Evolutionary conservation across 2,888 invertebrate species (phyloP), one percentile per base, ranked within the genome.

Genomic region (Crematogaster levior): DNA sequence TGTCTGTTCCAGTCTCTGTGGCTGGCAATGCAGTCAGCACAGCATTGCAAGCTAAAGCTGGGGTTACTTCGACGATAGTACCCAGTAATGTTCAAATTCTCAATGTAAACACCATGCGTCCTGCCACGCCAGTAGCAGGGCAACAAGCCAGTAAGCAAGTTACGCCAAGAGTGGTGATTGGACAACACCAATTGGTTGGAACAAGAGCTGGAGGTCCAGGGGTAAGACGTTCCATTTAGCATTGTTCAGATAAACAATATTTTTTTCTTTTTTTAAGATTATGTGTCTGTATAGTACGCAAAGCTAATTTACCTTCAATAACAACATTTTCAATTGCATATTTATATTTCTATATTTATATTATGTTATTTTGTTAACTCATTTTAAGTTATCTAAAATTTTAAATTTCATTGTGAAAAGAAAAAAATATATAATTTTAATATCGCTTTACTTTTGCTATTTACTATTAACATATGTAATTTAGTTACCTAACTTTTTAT

Each of bases 11-110:
- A 60, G 93, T 94, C 81, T 93, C 94, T 74, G 92, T 92, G 53
- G 86, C 91, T 87, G 90, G 91, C 81, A 93, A 91, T 84, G 91
- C 91, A 15, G 93, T 92, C 61, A 93, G 91, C 81, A 91, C 93
- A 34, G 92, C 90, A 15, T 87, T 93, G 56, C 93, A 94, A 86
- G 92, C 91, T 27, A 94, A 93, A 83, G 60, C 90, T 43, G 93
- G 93, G n/a, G 93, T 92, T 40, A 90, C 97, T 90, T 96, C 96
- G 89, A 95, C 95, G 6, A 95, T 96, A 82, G 95, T 97, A 88
- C 97, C 97, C 80, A 95, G 96, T 92, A 97, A 97, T 95, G 97
- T 98, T 92, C 97, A 97, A 95, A 97, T 98, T 93, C 96, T 98
- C 90, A 98, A 98, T 95, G 97, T 95, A 66, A 95, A 95, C 92